Conservation (phyloP, 2,797 vertebrate species). For the Arctocebus calabarensis region DNA sequence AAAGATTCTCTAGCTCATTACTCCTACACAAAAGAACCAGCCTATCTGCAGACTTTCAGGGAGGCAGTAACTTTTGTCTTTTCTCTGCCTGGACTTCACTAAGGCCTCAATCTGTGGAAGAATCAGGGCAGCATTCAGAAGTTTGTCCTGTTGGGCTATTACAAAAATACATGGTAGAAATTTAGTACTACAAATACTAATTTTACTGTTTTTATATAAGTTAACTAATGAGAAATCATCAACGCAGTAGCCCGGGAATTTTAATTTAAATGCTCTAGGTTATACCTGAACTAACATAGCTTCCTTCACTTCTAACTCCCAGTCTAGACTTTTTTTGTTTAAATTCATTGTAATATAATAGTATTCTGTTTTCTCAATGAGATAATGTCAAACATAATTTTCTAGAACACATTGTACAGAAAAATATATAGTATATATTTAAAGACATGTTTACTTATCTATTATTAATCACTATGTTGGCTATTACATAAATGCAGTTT, state of each 20-base stretch:
- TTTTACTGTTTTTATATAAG: not conserved
- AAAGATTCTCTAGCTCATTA: not conserved
- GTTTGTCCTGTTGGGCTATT: not conserved
- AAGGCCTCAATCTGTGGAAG: fast-evolving
- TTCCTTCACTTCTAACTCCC: not conserved
- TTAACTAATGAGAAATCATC: not conserved
- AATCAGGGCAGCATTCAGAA: fast-evolving
- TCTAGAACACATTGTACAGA: not conserved
- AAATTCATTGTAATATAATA: not conserved
- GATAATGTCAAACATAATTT: not conserved
- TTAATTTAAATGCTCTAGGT: not conserved
- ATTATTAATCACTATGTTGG: not conserved
- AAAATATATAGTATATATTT: not conserved
- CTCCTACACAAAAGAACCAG: not conserved
- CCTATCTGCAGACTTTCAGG: not conserved
- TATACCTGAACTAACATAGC: not conserved
- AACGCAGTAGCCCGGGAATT: not conserved
- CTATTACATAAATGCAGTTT: not conserved
- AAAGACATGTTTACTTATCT: not conserved
- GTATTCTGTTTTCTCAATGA: not conserved
- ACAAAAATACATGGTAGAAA: not conserved
- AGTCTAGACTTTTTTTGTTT: not conserved
- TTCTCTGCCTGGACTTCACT: not conserved
- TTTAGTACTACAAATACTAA: not conserved
- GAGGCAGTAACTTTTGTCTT: not conserved